Percentiles rank a stretch among this genome's conserved stretches.
Evolutionary conservation across 1,140 invertebrate genomes (phyloP).

Genomic region (Dreissena polymorpha): DNA sequence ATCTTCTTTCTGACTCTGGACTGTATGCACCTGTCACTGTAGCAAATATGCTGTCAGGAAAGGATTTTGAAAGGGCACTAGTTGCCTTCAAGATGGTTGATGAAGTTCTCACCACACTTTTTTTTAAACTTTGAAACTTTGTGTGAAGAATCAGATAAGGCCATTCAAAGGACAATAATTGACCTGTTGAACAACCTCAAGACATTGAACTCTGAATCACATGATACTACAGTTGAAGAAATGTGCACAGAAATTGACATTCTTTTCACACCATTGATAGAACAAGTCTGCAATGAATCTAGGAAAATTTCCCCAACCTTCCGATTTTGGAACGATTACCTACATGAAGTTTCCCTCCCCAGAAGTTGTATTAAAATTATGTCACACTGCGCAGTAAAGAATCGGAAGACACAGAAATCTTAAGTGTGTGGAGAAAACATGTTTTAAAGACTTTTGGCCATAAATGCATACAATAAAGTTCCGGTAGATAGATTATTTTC

Average conservation of each 20-base stretch:
- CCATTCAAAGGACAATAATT: neutral
- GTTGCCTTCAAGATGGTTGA: neutral
- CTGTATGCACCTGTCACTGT: slow-evolving; percentile 11
- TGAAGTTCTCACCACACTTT: neutral
- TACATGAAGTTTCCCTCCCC: neutral
- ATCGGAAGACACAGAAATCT: no score
- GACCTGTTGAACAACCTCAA: neutral
- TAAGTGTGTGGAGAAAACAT: no score
- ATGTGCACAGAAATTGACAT: neutral
- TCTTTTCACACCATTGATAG: neutral
- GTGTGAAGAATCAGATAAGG: neutral
- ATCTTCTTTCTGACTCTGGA: slow-evolving; percentile 10
- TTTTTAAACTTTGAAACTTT: neutral
- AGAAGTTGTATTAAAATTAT: no score
- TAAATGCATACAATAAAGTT: slow-evolving; percentile 3
- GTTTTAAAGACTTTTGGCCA: neutral
- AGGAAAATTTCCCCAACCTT: slow-evolving; percentile 31
- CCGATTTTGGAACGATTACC: slow-evolving; percentile 38
- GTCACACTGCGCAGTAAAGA: no score
- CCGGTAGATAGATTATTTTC: neutral
- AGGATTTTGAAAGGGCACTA: slow-evolving; percentile 31
- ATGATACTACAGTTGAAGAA: neutral
- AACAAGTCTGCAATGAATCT: neutral
- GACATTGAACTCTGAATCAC: neutral
- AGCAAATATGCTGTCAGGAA: slow-evolving; percentile 19